Percentiles rank a stretch among this genome's conserved stretches.
Evolutionary conservation across 2,888 invertebrate species (phyloP).

Genomic region (Prosapia bicincta): DNA sequence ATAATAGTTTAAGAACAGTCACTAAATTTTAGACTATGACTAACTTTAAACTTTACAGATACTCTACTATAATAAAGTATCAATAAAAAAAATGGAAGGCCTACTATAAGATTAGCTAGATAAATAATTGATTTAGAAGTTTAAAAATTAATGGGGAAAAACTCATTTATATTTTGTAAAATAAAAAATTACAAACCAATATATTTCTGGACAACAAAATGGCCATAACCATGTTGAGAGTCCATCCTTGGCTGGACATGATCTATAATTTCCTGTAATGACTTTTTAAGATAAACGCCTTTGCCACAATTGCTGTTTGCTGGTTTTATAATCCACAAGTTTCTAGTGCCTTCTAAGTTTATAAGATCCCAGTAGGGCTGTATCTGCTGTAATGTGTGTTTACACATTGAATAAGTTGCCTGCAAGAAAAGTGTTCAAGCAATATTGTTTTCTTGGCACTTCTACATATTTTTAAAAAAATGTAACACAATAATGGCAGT

Average conservation of each 20-base stretch:
- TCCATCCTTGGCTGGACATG: background rate
- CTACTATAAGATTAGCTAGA: too few relatives aligned
- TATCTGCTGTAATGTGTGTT: slow-evolving; percentile 62
- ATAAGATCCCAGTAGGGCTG: slow-evolving; percentile 76
- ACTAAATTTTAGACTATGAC: too few relatives aligned
- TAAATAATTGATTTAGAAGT: too few relatives aligned
- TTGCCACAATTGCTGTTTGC: slow-evolving; percentile 90
- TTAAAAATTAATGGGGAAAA: too few relatives aligned
- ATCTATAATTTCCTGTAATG: slow-evolving; percentile 69
- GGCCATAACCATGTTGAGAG: slow-evolving; percentile 52
- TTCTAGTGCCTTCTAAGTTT: slow-evolving; percentile 77
- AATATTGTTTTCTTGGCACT: too few relatives aligned
- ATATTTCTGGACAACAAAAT: slow-evolving; percentile 94
- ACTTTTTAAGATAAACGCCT: slow-evolving; percentile 84
- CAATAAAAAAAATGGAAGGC: too few relatives aligned
- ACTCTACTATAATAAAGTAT: too few relatives aligned
- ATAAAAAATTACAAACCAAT: slow-evolving; percentile 62
- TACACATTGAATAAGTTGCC: slow-evolving; percentile 53
- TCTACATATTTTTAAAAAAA: too few relatives aligned
- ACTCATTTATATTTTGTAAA: background rate
- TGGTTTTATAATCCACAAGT: slow-evolving; percentile 94
- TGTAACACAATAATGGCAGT: too few relatives aligned
- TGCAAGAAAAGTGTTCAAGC: slow-evolving; percentile 41
- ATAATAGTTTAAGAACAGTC: too few relatives aligned
- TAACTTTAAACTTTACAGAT: too few relatives aligned